Conservation (phyloP, 2,888 invertebrate species). For the Caenorhabditis angaria region DNA sequence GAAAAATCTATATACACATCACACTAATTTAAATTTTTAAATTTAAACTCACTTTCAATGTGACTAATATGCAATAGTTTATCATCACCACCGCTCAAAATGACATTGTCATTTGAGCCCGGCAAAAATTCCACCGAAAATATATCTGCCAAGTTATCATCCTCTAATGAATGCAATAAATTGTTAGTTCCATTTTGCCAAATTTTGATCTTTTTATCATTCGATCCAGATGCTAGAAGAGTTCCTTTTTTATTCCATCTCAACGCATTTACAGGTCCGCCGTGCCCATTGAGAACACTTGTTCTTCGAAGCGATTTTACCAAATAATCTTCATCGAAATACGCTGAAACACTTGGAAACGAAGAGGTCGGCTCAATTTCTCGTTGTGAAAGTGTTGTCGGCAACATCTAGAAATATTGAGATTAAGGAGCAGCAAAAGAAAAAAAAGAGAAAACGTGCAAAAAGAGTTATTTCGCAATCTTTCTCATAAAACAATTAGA, state of each 20-base stretch:
- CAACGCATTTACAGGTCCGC: slow-evolving; percentile 95
- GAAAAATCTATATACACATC: too few relatives aligned
- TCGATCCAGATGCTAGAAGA: slow-evolving; percentile 91
- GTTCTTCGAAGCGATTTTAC: slow-evolving; percentile 19
- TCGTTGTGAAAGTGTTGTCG: not conserved
- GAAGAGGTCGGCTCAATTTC: not conserved
- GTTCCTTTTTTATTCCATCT: slow-evolving; percentile 92
- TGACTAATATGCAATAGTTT: slow-evolving; percentile 78
- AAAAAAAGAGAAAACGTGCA: too few relatives aligned
- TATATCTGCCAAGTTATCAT: slow-evolving; percentile 93
- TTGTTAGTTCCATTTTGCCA: slow-evolving; percentile 79
- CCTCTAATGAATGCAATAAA: slow-evolving; percentile 77
- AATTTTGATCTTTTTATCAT: slow-evolving; percentile 89
- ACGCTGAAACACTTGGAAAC: not conserved
- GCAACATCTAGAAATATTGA: not conserved
- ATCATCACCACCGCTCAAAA: slow-evolving; percentile 80
- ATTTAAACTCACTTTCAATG: slow-evolving; percentile 67
- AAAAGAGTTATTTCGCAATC: too few relatives aligned
- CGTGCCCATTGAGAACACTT: slow-evolving; percentile 79
- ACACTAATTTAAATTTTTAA: not conserved
- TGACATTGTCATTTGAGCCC: slow-evolving; percentile 51
- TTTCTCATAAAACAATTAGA: too few relatives aligned
- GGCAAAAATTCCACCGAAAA: slow-evolving; percentile 85
- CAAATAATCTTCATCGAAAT: slow-evolving; percentile 20
- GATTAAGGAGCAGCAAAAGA: not conserved